Evolutionary conservation across 2,113 vertebrate genomes (phyloP), one percentile per base, ranked within the genome.

Genomic region (Poeciliopsis turrubarensis): DNA sequence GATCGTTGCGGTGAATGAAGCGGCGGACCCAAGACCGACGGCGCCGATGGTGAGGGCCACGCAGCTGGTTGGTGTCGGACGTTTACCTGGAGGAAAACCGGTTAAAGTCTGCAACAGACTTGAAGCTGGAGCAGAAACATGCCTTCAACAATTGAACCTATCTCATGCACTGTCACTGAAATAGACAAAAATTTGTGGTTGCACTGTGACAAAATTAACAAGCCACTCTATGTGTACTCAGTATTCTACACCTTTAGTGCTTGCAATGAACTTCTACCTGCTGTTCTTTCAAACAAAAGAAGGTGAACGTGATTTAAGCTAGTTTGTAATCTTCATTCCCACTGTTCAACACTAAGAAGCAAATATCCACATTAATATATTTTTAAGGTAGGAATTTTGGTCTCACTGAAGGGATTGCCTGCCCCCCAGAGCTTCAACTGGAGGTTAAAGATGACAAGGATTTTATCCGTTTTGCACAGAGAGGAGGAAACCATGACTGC

Each of bases 201-300:
- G 37, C 0, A 39, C 37, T 39, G 10, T 39, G 37, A 39, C 10
- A 13, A 39, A 39, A 39, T 39, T 39, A 12, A 11, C 37, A 12
- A 39, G 37, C 11, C 37, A 2, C 37, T 39, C 11, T 39, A 13
- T 12, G 32, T 34, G 32, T 34, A 34, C 32, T 34, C 32, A 8
- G 1, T 34, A 39, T 26, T 19, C 88, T 93, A 95, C 82, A 96
- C 95, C 83, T 80, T 80, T 82, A 96, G 82, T 69, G 90, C 90
- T 26, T 95, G 93, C 30, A 89, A 79, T 39, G 96, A 71, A 62
- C 81, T 81, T 12, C 82, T 70, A 39, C 89, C 92, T 30, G 91
- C 67, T n/a, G 92, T 68, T 0, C 95, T 93, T 51, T 82, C 87
- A 65, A 95, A 68, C 2, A n/a, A 29, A 70, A 31, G 14, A 73